Percentiles rank a stretch among this genome's conserved stretches.
phyloP scores from a whole-genome alignment of 2,113 vertebrate species.

The Caranx melampygus region DNA sequence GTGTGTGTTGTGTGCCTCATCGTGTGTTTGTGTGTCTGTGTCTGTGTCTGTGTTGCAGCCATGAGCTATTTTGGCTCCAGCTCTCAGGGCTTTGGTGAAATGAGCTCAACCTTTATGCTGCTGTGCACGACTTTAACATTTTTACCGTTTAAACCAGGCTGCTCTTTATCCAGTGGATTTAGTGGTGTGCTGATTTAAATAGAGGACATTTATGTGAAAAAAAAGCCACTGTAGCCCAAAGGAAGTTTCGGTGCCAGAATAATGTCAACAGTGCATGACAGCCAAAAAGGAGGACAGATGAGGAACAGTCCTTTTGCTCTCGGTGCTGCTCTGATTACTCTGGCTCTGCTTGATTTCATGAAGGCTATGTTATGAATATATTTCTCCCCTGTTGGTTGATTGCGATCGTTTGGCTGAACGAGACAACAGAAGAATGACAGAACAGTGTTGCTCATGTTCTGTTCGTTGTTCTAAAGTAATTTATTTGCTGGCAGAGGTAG shows the following conservation, averaged over 20 bases:
- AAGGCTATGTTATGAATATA: conserved; percentile 29
- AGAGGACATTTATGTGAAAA: conserved; percentile 1
- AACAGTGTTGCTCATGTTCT: conserved; percentile 30
- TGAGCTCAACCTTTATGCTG: conserved; percentile 17
- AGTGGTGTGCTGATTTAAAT: not conserved
- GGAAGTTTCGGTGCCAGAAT: conserved; percentile 35
- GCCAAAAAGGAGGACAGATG: conserved; percentile 35
- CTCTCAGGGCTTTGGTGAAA: not conserved
- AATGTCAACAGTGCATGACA: conserved; percentile 53
- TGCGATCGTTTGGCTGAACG: conserved; percentile 32
- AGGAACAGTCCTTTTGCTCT: conserved; percentile 39
- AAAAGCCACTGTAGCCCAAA: not conserved
- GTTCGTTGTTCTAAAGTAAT: conserved; percentile 32
- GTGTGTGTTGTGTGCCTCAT: conserved; percentile 3
- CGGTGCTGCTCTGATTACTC: conserved; percentile 49
- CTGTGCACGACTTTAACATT: conserved; percentile 6
- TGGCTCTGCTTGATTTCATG: conserved; percentile 33
- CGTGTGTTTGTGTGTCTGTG: conserved; percentile 16
- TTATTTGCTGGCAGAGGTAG: conserved; percentile 39
- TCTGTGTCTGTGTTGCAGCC: conserved; percentile 29
- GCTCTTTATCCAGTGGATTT: not conserved
- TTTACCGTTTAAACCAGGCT: not conserved
- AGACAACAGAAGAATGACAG: conserved; percentile 43
- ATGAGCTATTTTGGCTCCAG: conserved; percentile 29
- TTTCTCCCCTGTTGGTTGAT: conserved; percentile 29